Percentiles rank a stretch among this genome's conserved stretches.
phyloP scores from a whole-genome alignment of 2,888 invertebrate species.

The Prosopocoilus inquinatus region DNA sequence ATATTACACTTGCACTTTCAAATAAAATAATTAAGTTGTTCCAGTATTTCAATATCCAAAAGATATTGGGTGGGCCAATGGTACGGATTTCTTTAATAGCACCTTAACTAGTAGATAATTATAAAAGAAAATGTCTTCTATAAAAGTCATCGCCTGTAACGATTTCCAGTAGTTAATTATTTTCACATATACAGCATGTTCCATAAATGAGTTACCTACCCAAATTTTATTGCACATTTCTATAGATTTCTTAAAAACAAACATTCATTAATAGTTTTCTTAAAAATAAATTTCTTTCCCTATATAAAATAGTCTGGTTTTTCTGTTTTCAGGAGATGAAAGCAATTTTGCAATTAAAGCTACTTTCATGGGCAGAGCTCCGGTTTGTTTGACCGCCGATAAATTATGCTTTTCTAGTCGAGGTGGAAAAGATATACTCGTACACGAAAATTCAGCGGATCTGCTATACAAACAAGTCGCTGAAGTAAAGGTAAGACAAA shows the following conservation, averaged over 20 bases:
- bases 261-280: slow-evolving; percentile 19
- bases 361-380: slow-evolving; percentile 58
- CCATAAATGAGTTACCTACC: too few species aligned
- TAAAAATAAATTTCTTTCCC: slow-evolving; percentile 38
- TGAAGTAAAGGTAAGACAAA: slow-evolving; percentile 53
- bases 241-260: slow-evolving; percentile 9
- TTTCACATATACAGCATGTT: too few species aligned
- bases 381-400: slow-evolving; percentile 53
- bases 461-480: slow-evolving; percentile 54
- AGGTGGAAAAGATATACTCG: slow-evolving; percentile 56
- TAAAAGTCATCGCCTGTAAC: too few species aligned
- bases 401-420: slow-evolving; percentile 54
- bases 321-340: slow-evolving; percentile 30
- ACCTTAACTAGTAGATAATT: too few species aligned
- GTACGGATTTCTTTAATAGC: too few species aligned
- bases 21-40: too few species aligned
- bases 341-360: slow-evolving; percentile 53
- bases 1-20: too few species aligned
- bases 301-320: neutral
- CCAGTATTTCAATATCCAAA: too few species aligned
- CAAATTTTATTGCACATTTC: too few species aligned
- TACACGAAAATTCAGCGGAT: slow-evolving; percentile 55
- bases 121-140: too few species aligned
- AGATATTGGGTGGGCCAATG: too few species aligned
- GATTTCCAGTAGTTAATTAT: too few species aligned